Conservation (phyloP, 1,140 invertebrate species). For the Uloborus diversus region DNA sequence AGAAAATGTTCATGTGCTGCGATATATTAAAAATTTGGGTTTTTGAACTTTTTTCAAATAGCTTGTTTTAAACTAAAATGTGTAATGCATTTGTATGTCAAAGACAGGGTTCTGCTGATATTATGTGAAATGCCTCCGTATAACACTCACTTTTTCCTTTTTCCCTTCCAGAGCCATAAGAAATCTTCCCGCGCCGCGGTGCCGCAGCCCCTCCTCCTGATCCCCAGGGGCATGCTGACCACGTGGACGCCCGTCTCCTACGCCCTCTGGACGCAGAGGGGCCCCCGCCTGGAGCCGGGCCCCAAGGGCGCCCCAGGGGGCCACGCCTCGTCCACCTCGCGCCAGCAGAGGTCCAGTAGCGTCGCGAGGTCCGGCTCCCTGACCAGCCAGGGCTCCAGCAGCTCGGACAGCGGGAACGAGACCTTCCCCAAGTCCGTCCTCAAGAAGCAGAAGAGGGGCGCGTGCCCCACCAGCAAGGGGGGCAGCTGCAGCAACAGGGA, state of each 20-base stretch:
- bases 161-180: too few species aligned
- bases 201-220: neutral
- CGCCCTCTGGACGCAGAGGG: constrained; percentile 43
- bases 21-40: too few species aligned
- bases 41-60: too few species aligned
- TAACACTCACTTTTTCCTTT: too few species aligned
- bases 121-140: too few species aligned
- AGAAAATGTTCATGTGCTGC: too few species aligned
- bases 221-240: constrained; percentile 2
- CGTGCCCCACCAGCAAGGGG: neutral
- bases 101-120: too few species aligned
- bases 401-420: constrained; percentile 45
- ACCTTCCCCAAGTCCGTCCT: constrained; percentile 53
- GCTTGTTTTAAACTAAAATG: too few species aligned
- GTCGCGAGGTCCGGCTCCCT: constrained; percentile 54
- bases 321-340: neutral
- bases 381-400: constrained; percentile 47
- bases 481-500: constrained; percentile 17
- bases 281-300: too few species aligned
- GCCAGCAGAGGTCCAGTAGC: neutral
- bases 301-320: neutral
- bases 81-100: too few species aligned
- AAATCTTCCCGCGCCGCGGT: too few species aligned
- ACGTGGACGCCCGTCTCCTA: constrained; percentile 48
- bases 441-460: constrained; percentile 43